Evolutionary conservation across 2,888 invertebrate species (phyloP).

Genomic region (Agrochola circellaris): DNA sequence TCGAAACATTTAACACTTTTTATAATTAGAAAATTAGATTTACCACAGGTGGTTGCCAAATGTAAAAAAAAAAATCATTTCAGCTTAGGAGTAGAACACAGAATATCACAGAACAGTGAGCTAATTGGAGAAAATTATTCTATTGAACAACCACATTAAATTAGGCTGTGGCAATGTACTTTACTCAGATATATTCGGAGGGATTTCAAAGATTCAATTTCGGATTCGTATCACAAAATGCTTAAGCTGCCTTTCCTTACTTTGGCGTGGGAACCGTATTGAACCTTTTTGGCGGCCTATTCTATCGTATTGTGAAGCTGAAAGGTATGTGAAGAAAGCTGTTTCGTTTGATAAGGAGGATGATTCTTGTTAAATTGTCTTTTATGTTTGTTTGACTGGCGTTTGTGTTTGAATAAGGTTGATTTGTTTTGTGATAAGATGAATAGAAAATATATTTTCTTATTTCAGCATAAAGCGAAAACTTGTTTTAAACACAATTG

Average conservation of each 20-base stretch:
- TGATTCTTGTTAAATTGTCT: conserved; percentile 36
- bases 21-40: conserved; percentile 45
- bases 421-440: too few species aligned
- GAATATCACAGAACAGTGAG: conserved; percentile 16
- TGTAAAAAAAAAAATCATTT: too few species aligned
- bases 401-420: not conserved
- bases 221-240: conserved; percentile 54
- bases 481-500: not conserved
- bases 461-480: too few species aligned
- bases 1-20: conserved; percentile 14
- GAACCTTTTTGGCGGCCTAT: conserved; percentile 62
- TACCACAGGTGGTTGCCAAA: conserved; percentile 55
- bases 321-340: conserved; percentile 49
- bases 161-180: conserved; percentile 54
- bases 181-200: conserved; percentile 34
- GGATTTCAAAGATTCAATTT: conserved; percentile 62
- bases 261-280: conserved; percentile 39
- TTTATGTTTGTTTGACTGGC: conserved; percentile 9
- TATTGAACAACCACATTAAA: conserved; percentile 38
- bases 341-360: conserved; percentile 45
- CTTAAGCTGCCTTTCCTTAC: conserved; percentile 48
- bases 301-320: conserved; percentile 50
- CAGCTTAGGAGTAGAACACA: conserved; percentile 30
- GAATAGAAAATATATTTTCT: too few species aligned
- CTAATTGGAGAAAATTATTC: conserved; percentile 37